These are phyloP conservation scores for Pomacea maculata DNA, from an alignment of 1,140 invertebrate species.

Conservation along the genomic window DNA sequence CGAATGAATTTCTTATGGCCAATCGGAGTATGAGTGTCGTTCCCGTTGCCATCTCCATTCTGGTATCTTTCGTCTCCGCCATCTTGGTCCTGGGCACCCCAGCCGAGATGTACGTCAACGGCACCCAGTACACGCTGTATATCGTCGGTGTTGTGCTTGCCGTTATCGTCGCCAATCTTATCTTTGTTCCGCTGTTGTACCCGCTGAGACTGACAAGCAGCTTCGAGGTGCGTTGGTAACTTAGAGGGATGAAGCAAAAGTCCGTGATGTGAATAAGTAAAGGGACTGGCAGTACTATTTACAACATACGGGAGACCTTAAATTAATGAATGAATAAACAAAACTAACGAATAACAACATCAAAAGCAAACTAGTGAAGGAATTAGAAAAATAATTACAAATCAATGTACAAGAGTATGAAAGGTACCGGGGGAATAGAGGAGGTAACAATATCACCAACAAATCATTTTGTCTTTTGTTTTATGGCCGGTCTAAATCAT, in stretches of 20 bases:
- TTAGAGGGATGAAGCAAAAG: neutral
- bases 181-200: slow-evolving; percentile 54
- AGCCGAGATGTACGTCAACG: slow-evolving; percentile 57
- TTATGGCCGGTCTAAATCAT: too few species aligned
- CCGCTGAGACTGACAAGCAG: slow-evolving; percentile 53
- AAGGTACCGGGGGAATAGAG: too few species aligned
- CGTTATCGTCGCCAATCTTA: slow-evolving; percentile 37
- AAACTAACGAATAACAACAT: too few species aligned
- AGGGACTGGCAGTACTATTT: too few species aligned
- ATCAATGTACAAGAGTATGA: too few species aligned
- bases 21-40: slow-evolving; percentile 79
- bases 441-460: too few species aligned
- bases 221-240: slow-evolving; percentile 46
- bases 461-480: too few species aligned
- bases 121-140: slow-evolving; percentile 53
- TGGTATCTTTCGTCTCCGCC: slow-evolving; percentile 63
- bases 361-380: too few species aligned
- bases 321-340: too few species aligned
- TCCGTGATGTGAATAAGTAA: neutral
- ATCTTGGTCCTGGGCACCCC: slow-evolving; percentile 66
- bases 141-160: slow-evolving; percentile 40
- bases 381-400: too few species aligned
- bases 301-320: too few species aligned
- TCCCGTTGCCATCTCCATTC: slow-evolving; percentile 62
- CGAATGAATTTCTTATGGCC: slow-evolving; percentile 77